Percentiles rank a stretch among this genome's conserved stretches.
phyloP scores from a whole-genome alignment of 2,888 invertebrate genomes.

The Ecdyonurus torrentis region DNA sequence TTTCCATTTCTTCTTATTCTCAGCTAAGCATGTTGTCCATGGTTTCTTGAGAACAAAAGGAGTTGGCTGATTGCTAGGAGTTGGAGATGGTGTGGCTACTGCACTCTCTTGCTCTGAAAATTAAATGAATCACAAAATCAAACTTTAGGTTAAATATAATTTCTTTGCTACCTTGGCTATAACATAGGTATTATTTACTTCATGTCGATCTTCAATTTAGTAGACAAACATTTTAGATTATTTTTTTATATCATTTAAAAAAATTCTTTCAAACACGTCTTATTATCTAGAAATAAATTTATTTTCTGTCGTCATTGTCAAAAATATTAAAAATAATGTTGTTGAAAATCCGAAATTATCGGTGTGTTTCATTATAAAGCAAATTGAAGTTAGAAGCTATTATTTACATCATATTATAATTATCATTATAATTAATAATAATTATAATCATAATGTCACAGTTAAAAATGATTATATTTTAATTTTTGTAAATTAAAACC shows the following conservation, averaged over 20 bases:
- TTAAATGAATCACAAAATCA: background rate
- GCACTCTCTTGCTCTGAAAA: background rate
- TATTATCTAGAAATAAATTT: background rate
- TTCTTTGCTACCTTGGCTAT: slow-evolving; percentile 17
- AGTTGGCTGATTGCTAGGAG: slow-evolving; percentile 13
- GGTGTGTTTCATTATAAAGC: too few relatives aligned
- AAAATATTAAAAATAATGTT: too few relatives aligned
- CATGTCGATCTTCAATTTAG: too few relatives aligned
- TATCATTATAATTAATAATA: too few relatives aligned
- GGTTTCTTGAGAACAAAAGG: slow-evolving; percentile 42
- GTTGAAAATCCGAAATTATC: too few relatives aligned
- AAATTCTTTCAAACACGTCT: background rate
- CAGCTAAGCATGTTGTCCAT: slow-evolving; percentile 57
- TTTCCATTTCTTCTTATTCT: slow-evolving; percentile 73
- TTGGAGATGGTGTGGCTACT: slow-evolving; percentile 1
- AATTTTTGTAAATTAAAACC: too few relatives aligned
- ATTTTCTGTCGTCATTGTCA: too few relatives aligned
- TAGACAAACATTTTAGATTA: too few relatives aligned
- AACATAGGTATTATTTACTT: slow-evolving; percentile 15
- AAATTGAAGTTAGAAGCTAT: too few relatives aligned
- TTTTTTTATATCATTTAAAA: background rate
- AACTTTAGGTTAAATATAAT: background rate
- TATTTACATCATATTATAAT: too few relatives aligned
- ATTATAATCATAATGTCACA: too few relatives aligned
- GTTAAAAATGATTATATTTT: too few relatives aligned